phyloP scores from a whole-genome alignment of 2,888 invertebrate species.

The Cosmia trapezina region DNA sequence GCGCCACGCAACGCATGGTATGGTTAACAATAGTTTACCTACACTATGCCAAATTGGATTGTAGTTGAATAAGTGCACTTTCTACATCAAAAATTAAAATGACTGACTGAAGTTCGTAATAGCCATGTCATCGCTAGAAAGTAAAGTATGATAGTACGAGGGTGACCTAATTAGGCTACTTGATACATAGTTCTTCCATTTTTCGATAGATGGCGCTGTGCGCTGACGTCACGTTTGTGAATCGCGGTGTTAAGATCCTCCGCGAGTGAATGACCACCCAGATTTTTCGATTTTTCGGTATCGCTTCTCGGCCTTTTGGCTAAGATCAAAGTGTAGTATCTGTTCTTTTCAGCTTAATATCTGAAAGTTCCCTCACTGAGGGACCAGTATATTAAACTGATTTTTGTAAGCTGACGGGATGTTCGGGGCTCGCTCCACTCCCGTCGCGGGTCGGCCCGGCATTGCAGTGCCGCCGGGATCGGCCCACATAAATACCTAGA shows the following conservation, averaged over 20 bases:
- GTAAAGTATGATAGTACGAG: no score
- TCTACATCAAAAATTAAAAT: no score
- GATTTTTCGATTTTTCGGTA: background rate
- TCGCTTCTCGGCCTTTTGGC: conserved; percentile 26
- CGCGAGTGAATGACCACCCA: background rate
- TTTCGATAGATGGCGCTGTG: conserved; percentile 36
- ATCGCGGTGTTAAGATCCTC: conserved; percentile 13
- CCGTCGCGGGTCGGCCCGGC: conserved; percentile 20
- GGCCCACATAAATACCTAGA: background rate
- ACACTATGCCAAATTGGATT: no score
- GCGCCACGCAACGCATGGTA: no score
- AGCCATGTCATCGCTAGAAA: no score
- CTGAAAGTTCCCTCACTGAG: conserved; percentile 22
- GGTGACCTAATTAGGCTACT: conserved; percentile 27
- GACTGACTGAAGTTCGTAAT: no score
- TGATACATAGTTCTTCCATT: background rate
- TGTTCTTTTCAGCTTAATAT: conserved; percentile 23
- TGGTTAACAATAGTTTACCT: no score
- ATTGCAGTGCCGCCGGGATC: conserved; percentile 19
- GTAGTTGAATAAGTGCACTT: no score
- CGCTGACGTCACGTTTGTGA: conserved; percentile 47
- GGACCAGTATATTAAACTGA: conserved; percentile 13
- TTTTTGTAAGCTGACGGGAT: conserved; percentile 21
- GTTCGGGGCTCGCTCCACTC: conserved; percentile 20
- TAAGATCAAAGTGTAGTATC: conserved; percentile 15